These are phyloP conservation scores for Apamea epomidion DNA, from an alignment of 2,888 invertebrate genomes.

Conservation along the genomic window DNA sequence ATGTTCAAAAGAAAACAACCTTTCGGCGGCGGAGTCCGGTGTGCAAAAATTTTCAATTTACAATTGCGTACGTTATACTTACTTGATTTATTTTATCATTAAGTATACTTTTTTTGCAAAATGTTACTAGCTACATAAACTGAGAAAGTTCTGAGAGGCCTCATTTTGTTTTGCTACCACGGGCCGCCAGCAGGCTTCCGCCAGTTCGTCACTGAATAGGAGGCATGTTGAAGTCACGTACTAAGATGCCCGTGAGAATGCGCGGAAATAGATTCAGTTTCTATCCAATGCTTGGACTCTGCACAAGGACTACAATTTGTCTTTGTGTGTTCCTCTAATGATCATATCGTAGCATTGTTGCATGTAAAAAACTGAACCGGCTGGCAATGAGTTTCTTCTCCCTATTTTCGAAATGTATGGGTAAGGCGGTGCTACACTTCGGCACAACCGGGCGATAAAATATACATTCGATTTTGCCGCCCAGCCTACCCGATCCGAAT, in stretches of 20 bases:
- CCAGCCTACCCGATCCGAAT: not conserved
- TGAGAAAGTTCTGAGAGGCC: too few species aligned
- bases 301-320: not conserved
- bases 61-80: too few species aligned
- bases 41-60: too few species aligned
- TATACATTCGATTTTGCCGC: not conserved
- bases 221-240: not conserved
- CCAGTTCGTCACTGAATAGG: not conserved
- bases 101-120: too few species aligned
- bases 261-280: not conserved
- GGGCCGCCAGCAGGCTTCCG: too few species aligned
- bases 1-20: too few species aligned
- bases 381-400: not conserved
- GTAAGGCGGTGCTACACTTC: not conserved
- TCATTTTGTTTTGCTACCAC: too few species aligned
- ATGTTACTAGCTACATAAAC: too few species aligned
- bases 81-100: too few species aligned
- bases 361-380: not conserved
- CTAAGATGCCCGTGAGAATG: not conserved
- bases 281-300: not conserved
- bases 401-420: not conserved
- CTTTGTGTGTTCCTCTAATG: not conserved
- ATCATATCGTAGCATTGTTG: not conserved
- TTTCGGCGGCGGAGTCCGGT: too few species aligned
- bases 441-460: not conserved